Percentiles rank a stretch among this genome's conserved stretches.
Conservation (phyloP, 2,888 invertebrate genomes). For the Eilema sororculum region DNA sequence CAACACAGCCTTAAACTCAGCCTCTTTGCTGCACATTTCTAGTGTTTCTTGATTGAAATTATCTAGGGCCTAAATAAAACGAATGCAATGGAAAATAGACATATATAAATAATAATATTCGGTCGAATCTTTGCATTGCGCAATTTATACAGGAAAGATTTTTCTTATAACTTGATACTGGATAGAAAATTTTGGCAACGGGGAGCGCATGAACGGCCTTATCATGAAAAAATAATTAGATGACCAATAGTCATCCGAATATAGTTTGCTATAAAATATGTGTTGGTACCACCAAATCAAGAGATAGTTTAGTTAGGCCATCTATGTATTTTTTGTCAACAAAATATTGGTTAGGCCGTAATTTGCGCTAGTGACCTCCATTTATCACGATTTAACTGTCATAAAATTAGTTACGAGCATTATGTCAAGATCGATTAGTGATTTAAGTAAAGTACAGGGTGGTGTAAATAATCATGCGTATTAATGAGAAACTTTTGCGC, state of each 20-base stretch:
- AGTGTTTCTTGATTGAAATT: constrained; percentile 97
- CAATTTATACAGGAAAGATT: background rate
- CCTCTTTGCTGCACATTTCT: constrained; percentile 97
- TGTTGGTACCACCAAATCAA: too few relatives aligned
- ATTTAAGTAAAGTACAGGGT: too few relatives aligned
- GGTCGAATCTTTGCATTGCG: background rate
- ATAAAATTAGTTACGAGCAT: background rate
- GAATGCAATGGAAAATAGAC: background rate
- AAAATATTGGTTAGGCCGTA: too few relatives aligned
- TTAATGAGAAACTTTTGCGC: background rate
- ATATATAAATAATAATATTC: too few relatives aligned
- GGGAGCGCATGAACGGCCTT: too few relatives aligned
- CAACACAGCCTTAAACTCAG: constrained; percentile 96
- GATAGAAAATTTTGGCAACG: too few relatives aligned
- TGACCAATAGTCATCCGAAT: too few relatives aligned
- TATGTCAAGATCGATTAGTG: background rate
- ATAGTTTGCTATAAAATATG: too few relatives aligned
- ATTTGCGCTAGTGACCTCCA: too few relatives aligned
- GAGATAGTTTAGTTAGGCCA: too few relatives aligned
- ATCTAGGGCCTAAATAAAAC: constrained; percentile 89
- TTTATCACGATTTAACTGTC: background rate
- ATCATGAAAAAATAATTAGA: too few relatives aligned
- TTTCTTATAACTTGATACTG: background rate
- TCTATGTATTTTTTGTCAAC: too few relatives aligned
- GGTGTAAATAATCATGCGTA: background rate